phyloP scores from a whole-genome alignment of 2,113 vertebrate species.

The Pituophis catenifer region DNA sequence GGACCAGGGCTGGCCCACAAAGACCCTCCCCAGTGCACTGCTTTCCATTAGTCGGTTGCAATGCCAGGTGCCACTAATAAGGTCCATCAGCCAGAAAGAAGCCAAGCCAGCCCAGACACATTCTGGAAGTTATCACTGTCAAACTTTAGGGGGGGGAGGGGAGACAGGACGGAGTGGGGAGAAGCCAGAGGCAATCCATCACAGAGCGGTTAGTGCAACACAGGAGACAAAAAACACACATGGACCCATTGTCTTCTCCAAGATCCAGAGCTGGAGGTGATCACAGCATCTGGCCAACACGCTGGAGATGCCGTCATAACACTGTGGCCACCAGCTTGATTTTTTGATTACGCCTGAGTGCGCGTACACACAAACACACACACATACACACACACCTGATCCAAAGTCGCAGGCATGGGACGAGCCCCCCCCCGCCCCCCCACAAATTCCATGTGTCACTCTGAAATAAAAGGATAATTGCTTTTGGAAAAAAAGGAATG shows the following conservation, averaged over 20 bases:
- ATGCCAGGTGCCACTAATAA: slow-evolving; percentile 91
- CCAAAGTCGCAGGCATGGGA: neutral
- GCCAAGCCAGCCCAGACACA: slow-evolving; percentile 66
- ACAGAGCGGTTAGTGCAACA: neutral
- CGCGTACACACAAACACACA: too few relatives aligned
- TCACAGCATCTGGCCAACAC: neutral
- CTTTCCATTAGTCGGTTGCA: slow-evolving; percentile 79
- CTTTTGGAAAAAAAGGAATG: neutral
- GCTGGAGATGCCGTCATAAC: neutral
- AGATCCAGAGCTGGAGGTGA: neutral
- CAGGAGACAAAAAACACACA: neutral
- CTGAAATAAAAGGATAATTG: neutral
- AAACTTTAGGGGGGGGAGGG: neutral
- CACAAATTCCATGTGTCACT: neutral
- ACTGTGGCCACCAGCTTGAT: neutral
- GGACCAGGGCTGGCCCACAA: slow-evolving; percentile 65
- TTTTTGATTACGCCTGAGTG: neutral
- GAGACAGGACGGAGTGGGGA: neutral
- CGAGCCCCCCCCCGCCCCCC: neutral
- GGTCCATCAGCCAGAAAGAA: slow-evolving; percentile 77
- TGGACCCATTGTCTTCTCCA: neutral
- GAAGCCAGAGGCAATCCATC: neutral
- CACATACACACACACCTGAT: neutral
- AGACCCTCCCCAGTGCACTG: slow-evolving; percentile 63
- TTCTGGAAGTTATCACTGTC: slow-evolving; percentile 79